Conservation (phyloP, 2,113 vertebrate species). For the Malaclemys terrapin region DNA sequence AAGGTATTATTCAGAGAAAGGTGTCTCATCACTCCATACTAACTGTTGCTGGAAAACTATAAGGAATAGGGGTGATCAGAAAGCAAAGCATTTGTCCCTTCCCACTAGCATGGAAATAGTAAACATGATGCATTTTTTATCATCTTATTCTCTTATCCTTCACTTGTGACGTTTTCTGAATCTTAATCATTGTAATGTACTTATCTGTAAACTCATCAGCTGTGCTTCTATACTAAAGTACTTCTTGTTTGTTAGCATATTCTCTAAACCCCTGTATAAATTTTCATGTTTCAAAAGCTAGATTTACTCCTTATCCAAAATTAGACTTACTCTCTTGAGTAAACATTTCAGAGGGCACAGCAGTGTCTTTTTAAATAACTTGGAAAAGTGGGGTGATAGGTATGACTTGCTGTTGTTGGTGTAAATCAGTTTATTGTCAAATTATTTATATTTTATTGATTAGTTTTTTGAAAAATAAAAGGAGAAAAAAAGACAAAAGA, state of each 20-base stretch:
- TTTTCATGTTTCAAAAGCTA: neutral
- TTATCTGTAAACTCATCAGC: neutral
- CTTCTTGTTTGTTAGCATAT: neutral
- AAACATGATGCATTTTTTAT: neutral
- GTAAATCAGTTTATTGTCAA: neutral
- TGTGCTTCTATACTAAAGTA: neutral
- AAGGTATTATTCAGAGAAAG: neutral
- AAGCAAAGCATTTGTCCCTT: neutral
- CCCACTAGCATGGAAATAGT: neutral
- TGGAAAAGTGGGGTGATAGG: neutral
- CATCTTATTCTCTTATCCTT: neutral
- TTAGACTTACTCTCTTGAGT: neutral
- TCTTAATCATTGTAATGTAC: neutral
- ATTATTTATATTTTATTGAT: neutral
- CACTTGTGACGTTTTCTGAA: neutral
- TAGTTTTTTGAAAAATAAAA: neutral
- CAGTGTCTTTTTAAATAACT: neutral
- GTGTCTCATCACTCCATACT: neutral
- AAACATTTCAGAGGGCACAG: neutral
- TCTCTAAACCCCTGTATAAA: neutral
- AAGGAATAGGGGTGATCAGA: neutral
- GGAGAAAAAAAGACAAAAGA: neutral
- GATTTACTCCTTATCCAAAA: neutral
- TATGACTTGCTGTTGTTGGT: neutral
- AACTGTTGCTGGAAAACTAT: neutral